phyloP scores from a whole-genome alignment of 2,888 invertebrate genomes.

The Andrena haemorrhoa region DNA sequence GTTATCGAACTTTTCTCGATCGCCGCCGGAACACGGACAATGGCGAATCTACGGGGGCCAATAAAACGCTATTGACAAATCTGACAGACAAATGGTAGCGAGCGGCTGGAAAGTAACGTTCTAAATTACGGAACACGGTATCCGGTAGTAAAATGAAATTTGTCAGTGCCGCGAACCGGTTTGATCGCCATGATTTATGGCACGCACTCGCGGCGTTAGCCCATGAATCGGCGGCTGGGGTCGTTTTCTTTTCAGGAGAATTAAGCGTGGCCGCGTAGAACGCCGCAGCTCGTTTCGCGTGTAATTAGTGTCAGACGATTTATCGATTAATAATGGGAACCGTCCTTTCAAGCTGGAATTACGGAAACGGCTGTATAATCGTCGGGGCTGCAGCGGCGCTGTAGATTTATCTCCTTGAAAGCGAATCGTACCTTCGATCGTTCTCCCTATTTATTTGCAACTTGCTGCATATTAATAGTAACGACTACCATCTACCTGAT shows the following conservation, averaged over 20 bases:
- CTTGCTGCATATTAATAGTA: no score
- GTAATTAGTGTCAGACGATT: constrained; percentile 12
- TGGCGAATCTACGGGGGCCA: constrained; percentile 1
- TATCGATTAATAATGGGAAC: constrained; percentile 17
- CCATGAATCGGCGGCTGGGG: not conserved
- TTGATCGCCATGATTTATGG: constrained; percentile 31
- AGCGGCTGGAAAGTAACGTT: constrained; percentile 21
- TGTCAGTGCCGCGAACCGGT: constrained; percentile 35
- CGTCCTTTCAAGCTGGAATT: not conserved
- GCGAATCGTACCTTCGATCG: no score
- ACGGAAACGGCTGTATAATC: not conserved
- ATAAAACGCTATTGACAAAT: constrained; percentile 32
- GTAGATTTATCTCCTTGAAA: no score
- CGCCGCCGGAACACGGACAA: constrained; percentile 11
- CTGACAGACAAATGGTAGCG: constrained; percentile 24
- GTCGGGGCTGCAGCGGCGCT: not conserved
- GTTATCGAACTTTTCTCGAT: constrained; percentile 4
- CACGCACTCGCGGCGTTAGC: constrained; percentile 6
- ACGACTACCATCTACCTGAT: no score
- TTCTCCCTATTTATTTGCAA: no score
- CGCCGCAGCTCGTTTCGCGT: not conserved
- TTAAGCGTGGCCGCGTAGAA: not conserved
- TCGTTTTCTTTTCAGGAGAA: constrained; percentile 17
- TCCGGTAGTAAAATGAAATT: constrained; percentile 37
- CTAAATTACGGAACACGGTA: constrained; percentile 32